Evolutionary conservation across 1,140 invertebrate species (phyloP).

Genomic region (Melipona quadrifasciata): DNA sequence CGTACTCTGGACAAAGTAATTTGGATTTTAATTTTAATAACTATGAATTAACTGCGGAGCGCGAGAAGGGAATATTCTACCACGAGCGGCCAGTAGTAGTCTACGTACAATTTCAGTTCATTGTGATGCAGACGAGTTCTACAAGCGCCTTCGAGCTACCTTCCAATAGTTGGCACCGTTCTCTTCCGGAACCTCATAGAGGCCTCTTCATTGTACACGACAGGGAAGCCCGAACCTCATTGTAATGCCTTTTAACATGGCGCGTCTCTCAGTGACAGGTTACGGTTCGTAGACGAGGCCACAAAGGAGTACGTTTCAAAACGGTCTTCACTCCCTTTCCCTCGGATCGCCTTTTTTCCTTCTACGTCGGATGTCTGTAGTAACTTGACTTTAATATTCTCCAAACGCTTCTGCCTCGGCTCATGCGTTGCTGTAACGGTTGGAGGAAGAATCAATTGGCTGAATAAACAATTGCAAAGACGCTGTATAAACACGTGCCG

Average conservation of each 20-base stretch:
- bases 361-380: neutral
- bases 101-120: neutral
- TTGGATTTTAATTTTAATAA: neutral
- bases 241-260: constrained; percentile 14
- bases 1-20: neutral
- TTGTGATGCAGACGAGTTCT: constrained; percentile 26
- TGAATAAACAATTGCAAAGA: neutral
- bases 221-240: neutral
- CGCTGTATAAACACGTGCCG: neutral
- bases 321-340: neutral
- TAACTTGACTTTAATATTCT: neutral
- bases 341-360: neutral
- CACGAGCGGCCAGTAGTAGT: neutral
- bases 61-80: neutral
- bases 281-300: neutral
- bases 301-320: constrained; percentile 24
- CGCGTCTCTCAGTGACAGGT: neutral
- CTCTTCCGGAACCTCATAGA: neutral
- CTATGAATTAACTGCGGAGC: too few relatives aligned
- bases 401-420: too few relatives aligned
- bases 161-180: constrained; percentile 9
- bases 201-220: neutral
- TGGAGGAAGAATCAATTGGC: neutral
- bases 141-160: neutral
- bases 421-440: neutral